A percentile compares a stretch with the other conserved stretches of the same genome.
Conservation (phyloP, 1,140 invertebrate genomes). For the Hycleus phaleratus region DNA sequence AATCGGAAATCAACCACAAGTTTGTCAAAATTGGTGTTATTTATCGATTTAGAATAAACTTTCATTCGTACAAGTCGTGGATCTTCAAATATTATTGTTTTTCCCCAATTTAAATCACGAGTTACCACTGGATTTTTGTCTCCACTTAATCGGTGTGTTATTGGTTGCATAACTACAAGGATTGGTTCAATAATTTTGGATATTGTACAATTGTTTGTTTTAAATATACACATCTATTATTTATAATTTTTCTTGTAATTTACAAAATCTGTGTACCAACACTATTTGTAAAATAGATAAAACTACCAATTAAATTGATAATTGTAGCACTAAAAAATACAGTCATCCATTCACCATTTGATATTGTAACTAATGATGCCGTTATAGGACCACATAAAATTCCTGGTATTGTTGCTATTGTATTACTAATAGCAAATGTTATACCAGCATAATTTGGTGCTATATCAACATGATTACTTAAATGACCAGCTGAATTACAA, state of each 20-base stretch:
- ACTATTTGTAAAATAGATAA: constrained; percentile 70
- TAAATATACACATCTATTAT: too few species aligned
- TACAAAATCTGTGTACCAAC: constrained; percentile 59
- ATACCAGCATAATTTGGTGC: constrained; percentile 73
- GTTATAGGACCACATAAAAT: constrained; percentile 72
- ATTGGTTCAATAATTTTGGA: too few species aligned
- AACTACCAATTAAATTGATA: constrained; percentile 68
- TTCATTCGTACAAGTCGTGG: too few species aligned
- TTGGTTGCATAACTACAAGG: too few species aligned
- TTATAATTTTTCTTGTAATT: constrained; percentile 16
- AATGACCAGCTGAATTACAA: constrained; percentile 70
- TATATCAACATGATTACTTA: constrained; percentile 74
- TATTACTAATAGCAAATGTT: constrained; percentile 75
- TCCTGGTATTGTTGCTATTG: constrained; percentile 70
- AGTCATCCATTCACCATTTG: constrained; percentile 66
- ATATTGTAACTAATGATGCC: constrained; percentile 65
- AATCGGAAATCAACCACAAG: too few species aligned
- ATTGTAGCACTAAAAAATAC: constrained; percentile 67
- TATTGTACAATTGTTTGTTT: too few species aligned
- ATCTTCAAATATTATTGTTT: too few species aligned
- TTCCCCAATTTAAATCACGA: too few species aligned
- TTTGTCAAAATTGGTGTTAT: too few species aligned
- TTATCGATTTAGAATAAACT: too few species aligned
- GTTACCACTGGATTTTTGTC: too few species aligned
- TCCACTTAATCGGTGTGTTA: too few species aligned